A percentile compares a stretch with the other conserved stretches of the same genome.
phyloP scores from a whole-genome alignment of 2,797 vertebrate genomes.

The Protosalanx chinensis region DNA sequence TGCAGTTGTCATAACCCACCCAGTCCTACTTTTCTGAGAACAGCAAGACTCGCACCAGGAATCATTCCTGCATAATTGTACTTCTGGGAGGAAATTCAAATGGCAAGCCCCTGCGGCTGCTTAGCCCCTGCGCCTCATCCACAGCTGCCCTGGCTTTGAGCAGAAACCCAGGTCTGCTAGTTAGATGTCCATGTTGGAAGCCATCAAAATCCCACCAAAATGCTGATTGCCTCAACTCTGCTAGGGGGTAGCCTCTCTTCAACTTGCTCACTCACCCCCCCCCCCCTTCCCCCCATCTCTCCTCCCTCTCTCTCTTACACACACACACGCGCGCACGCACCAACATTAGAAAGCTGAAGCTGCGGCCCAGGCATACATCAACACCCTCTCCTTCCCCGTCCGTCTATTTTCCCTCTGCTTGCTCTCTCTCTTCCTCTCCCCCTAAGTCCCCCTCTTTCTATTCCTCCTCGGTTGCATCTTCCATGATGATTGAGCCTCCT shows the following conservation, averaged over 20 bases:
- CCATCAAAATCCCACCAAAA: conserved; percentile 54
- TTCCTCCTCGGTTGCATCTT: conserved; percentile 32
- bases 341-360: conserved; percentile 46
- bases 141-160: conserved; percentile 28
- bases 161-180: conserved; percentile 31
- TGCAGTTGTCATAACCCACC: neutral
- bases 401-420: neutral
- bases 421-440: conserved; percentile 12
- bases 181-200: conserved; percentile 48
- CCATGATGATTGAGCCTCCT: conserved; percentile 71
- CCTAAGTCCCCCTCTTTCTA: neutral
- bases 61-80: conserved; percentile 39
- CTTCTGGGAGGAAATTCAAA: conserved; percentile 36
- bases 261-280: neutral
- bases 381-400: conserved; percentile 30
- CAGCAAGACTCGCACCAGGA: conserved; percentile 7
- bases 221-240: conserved; percentile 51
- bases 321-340: conserved; percentile 21
- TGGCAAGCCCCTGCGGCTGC: conserved; percentile 8
- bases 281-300: conserved; percentile 17
- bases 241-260: conserved; percentile 41
- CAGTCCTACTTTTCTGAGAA: neutral
- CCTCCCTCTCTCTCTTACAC: conserved; percentile 22
- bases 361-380: conserved; percentile 51
- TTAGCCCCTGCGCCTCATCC: neutral